A percentile compares a stretch with the other conserved stretches of the same genome.
phyloP scores from a whole-genome alignment of 2,888 invertebrate species.

The Alentia gelatinosa region DNA sequence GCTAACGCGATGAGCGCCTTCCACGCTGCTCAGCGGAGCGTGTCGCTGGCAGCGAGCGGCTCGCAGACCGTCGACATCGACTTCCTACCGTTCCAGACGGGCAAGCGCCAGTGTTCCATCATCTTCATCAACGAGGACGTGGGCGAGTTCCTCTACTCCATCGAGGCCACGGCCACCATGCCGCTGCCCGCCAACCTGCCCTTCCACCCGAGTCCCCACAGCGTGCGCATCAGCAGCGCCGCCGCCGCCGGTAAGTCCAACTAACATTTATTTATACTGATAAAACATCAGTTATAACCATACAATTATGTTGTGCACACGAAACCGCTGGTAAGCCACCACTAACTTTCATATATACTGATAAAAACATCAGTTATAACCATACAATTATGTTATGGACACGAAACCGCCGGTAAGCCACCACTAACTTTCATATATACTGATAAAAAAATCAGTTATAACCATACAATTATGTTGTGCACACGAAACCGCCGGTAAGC shows the following conservation, averaged over 20 bases:
- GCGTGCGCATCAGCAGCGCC: conserved; percentile 77
- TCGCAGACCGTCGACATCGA: conserved; percentile 73
- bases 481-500: too few species aligned
- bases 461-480: too few species aligned
- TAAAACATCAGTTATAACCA: too few species aligned
- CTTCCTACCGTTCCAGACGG: conserved; percentile 78
- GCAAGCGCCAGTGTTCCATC: conserved; percentile 77
- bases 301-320: too few species aligned
- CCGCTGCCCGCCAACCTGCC: conserved; percentile 76
- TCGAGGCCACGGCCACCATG: conserved; percentile 74
- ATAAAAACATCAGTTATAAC: too few species aligned
- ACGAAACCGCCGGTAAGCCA: too few species aligned
- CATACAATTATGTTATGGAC: too few species aligned
- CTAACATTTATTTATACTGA: too few species aligned
- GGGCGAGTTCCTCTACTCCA: conserved; percentile 79
- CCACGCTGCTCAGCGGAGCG: conserved; percentile 69
- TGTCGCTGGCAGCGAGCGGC: conserved; percentile 70
- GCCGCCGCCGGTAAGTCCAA: conserved; percentile 75
- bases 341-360: too few species aligned
- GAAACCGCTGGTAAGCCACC: too few species aligned
- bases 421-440: too few species aligned
- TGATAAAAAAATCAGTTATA: too few species aligned
- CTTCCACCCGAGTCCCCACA: conserved; percentile 71
- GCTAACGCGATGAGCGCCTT: conserved; percentile 72
- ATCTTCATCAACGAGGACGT: conserved; percentile 77